These are phyloP conservation scores for Nephrocerus scutellatus DNA, from an alignment of 2,888 invertebrate species.

Conservation along the genomic window DNA sequence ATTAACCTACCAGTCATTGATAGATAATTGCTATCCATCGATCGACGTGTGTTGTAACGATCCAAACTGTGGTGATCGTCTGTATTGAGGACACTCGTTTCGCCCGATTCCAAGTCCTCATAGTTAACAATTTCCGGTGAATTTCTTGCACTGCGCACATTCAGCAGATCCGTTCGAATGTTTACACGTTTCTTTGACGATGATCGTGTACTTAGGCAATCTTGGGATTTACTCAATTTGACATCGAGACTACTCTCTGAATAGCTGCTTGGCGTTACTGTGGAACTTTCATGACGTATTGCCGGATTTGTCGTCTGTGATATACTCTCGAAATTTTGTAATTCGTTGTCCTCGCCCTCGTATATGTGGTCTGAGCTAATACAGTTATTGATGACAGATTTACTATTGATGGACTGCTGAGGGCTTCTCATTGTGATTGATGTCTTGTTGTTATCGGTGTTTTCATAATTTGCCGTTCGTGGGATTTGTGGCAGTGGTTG, in stretches of 20 bases:
- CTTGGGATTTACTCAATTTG: constrained; percentile 44
- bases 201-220: constrained; percentile 49
- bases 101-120: constrained; percentile 45
- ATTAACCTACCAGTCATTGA: constrained; percentile 53
- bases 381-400: constrained; percentile 22
- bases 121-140: constrained; percentile 41
- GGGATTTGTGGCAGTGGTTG: constrained; percentile 46
- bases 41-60: constrained; percentile 52
- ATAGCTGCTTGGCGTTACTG: constrained; percentile 47
- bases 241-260: constrained; percentile 46
- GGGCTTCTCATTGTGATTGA: too few relatives aligned
- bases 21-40: constrained; percentile 54
- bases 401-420: constrained; percentile 10
- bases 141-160: constrained; percentile 37
- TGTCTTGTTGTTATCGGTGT: constrained; percentile 25
- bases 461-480: constrained; percentile 24
- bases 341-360: constrained; percentile 46
- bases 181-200: constrained; percentile 58
- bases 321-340: constrained; percentile 43
- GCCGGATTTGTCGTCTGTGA: constrained; percentile 39
- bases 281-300: constrained; percentile 41
- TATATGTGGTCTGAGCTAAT: constrained; percentile 50
- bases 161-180: constrained; percentile 52
- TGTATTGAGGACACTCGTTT: constrained; percentile 43
- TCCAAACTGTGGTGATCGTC: constrained; percentile 49